Base-by-base conservation (phyloP, 1,140 invertebrate species). In the Zaprionus africanus region DNA sequence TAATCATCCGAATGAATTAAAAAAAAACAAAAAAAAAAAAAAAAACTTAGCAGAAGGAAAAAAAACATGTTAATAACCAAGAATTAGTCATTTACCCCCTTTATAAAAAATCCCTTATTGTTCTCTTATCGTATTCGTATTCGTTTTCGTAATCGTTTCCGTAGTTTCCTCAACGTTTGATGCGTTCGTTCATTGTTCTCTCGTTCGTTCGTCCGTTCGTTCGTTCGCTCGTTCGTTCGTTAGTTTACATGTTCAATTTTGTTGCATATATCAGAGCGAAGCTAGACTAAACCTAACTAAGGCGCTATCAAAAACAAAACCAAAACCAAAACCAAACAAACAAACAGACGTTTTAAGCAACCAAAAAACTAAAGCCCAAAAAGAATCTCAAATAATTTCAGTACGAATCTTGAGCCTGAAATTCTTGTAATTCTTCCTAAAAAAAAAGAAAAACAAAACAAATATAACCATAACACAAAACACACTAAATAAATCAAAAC, bases 81-180 rank as follows among this genome's bases (percentile, higher is more conserved):
- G 34, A 74, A 38, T 19, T 72, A 59, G 56, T 38, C 12, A 26
- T 36, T 28, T 31, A 19, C 26, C 15, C 22, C 24, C 28, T 59
- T 12, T 19, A 11, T 43, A 57, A 17, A 43, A 57, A 15, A 15
- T 22, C 46, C 46, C 19, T 51, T 34, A 73, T 66, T 73, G 63
- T 73, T 66, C 54, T 73, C 54, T 53, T 60, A 68, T 49, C 41
- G 53, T 36, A 64, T 83, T 71, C 41, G 26, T 64, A 56, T 79
- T 69, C 63, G 76, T 78, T 81, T 56, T 71, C 73, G 43, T 70
- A 75, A 53, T 60, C 57, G 68, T 79, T 76, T 58, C 76, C 77
- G 81, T 88, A 87, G 83, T 83, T 87, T 69, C 70, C 67, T 65
- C 70, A 67, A 75, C 75, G 76, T 82, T 82, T 71, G 46, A 82